These are phyloP conservation scores for Reticulitermes speratus DNA, from an alignment of 1,140 invertebrate genomes.

Conservation along the genomic window DNA sequence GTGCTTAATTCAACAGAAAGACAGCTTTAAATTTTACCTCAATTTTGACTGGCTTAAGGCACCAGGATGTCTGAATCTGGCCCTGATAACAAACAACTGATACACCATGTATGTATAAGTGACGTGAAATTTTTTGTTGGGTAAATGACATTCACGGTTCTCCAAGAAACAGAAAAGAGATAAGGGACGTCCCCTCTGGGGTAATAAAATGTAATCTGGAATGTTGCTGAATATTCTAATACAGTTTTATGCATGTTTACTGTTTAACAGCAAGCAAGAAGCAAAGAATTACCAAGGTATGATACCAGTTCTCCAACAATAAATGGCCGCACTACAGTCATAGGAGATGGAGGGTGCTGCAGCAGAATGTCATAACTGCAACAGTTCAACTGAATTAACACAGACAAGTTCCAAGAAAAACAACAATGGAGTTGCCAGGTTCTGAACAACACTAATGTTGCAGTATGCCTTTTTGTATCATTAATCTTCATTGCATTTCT, in stretches of 20 bases:
- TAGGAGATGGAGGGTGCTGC: constrained; percentile 65
- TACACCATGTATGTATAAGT: too few species aligned
- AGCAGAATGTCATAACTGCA: constrained; percentile 45
- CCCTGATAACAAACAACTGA: too few species aligned
- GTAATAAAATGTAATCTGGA: too few species aligned
- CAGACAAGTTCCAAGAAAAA: background rate
- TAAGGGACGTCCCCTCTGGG: too few species aligned
- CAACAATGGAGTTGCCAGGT: background rate
- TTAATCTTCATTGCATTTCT: background rate
- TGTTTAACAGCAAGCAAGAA: constrained; percentile 65
- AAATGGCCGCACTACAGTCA: constrained; percentile 67
- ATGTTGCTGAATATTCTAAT: too few species aligned
- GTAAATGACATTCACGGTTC: too few species aligned
- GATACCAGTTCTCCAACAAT: constrained; percentile 68
- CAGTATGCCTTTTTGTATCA: background rate
- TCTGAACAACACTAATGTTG: background rate
- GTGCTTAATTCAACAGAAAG: too few species aligned
- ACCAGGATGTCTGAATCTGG: too few species aligned
- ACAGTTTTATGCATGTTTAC: background rate
- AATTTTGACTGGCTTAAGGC: too few species aligned
- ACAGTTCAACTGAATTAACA: background rate
- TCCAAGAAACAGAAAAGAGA: too few species aligned
- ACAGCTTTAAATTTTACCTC: too few species aligned
- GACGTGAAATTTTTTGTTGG: too few species aligned
- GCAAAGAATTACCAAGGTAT: constrained; percentile 73